phyloP scores from a whole-genome alignment of 2,888 invertebrate species.

The Macrophya alboannulata region DNA sequence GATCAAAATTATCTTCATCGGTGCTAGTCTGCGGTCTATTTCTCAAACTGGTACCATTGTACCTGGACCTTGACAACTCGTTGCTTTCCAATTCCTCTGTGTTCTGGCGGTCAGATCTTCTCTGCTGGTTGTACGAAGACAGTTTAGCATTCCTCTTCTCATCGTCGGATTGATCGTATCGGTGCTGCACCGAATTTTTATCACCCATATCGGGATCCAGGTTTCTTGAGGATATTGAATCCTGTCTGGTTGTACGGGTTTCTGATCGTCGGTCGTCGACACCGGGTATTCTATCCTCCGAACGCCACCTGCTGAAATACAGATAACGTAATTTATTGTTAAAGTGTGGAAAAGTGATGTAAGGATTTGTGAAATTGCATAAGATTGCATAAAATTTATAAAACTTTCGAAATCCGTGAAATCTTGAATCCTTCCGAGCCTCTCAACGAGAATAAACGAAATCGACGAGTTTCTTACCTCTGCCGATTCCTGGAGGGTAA shows the following conservation, averaged over 20 bases:
- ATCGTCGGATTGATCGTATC: conserved; percentile 55
- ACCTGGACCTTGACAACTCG: conserved; percentile 49
- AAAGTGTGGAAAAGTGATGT: not conserved
- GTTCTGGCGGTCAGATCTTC: conserved; percentile 12
- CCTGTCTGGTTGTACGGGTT: conserved; percentile 65
- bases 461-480: conserved; percentile 66
- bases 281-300: conserved; percentile 73
- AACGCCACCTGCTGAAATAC: conserved; percentile 69
- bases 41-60: conserved; percentile 60
- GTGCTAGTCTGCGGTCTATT: conserved; percentile 63
- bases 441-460: conserved; percentile 3
- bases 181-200: conserved; percentile 62
- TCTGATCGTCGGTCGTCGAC: conserved; percentile 74
- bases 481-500: conserved; percentile 69
- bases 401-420: not conserved
- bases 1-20: conserved; percentile 72
- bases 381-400: not conserved
- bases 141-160: conserved; percentile 47
- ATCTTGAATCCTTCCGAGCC: not conserved
- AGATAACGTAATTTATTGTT: not conserved
- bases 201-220: conserved; percentile 65
- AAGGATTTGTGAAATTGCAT: not conserved
- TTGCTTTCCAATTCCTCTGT: conserved; percentile 22
- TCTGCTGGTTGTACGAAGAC: conserved; percentile 20
- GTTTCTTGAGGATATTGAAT: conserved; percentile 65